Percentiles rank a stretch among this genome's conserved stretches.
These are phyloP conservation scores for Nymphalis urticae DNA, from an alignment of 2,888 invertebrate species.

Conservation along the genomic window DNA sequence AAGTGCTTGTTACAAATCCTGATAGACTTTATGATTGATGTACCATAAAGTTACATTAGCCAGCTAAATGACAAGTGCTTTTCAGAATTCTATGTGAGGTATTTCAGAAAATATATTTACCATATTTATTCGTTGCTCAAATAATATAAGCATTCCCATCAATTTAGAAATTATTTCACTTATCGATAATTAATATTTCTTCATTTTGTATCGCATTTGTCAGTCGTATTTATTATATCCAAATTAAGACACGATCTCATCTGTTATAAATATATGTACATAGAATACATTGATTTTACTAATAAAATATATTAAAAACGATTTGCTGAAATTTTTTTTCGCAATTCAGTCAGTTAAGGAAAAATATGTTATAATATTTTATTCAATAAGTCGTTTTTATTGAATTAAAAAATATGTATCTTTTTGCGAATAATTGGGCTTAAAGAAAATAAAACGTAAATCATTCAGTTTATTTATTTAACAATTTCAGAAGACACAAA, in stretches of 20 bases:
- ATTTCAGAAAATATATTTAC: constrained; percentile 29
- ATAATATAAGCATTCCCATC: not conserved
- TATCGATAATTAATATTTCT: not conserved
- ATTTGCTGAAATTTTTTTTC: not conserved
- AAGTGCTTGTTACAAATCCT: constrained; percentile 1
- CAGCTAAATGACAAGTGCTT: constrained; percentile 11
- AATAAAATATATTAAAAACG: not conserved
- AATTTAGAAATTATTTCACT: not conserved
- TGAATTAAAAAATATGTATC: not conserved
- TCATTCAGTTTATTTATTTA: constrained; percentile 12
- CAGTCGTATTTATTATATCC: not conserved
- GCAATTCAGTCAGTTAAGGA: too few species aligned
- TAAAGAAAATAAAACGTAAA: constrained; percentile 7
- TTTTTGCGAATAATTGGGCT: not conserved
- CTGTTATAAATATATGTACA: too few species aligned
- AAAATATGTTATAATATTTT: too few species aligned
- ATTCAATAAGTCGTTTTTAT: too few species aligned
- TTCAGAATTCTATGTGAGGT: not conserved
- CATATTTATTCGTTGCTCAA: constrained; percentile 12
- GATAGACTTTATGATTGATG: not conserved
- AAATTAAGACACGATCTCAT: not conserved
- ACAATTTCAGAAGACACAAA: constrained; percentile 7
- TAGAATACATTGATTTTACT: too few species aligned
- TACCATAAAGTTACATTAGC: not conserved
- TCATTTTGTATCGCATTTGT: not conserved